Evolutionary conservation across 2,113 vertebrate genomes (phyloP).

Genomic region (Lagopus leucura): DNA sequence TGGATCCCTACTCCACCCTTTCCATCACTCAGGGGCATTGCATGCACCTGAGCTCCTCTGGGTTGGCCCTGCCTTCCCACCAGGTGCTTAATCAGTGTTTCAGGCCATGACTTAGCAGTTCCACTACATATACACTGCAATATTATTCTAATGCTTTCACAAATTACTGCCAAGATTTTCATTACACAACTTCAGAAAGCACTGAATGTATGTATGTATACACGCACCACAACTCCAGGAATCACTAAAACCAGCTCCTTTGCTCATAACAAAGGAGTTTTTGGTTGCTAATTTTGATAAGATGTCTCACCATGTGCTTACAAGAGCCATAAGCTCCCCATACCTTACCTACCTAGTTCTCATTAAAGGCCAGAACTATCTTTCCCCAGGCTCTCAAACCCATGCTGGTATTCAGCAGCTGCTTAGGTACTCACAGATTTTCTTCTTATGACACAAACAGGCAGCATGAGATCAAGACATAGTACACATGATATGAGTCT

Average conservation of each 20-base stretch:
- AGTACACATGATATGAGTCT: background rate
- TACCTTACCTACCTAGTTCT: too few species aligned
- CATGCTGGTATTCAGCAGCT: background rate
- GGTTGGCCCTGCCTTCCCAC: too few species aligned
- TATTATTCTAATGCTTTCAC: background rate
- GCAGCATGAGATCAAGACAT: background rate
- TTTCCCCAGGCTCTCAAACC: accelerated
- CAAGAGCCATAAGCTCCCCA: accelerated
- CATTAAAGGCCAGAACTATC: accelerated
- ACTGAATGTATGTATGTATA: background rate
- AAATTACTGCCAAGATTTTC: background rate
- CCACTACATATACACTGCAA: too few species aligned
- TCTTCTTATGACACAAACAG: background rate
- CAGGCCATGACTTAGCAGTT: too few species aligned
- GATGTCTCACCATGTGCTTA: background rate
- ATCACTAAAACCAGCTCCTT: background rate
- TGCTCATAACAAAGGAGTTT: accelerated
- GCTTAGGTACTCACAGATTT: background rate
- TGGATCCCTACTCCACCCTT: too few species aligned
- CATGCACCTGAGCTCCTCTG: too few species aligned
- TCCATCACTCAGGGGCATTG: too few species aligned
- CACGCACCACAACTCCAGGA: background rate
- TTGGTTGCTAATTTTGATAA: background rate
- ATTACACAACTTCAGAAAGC: background rate
- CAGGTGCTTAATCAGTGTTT: too few species aligned